Conservation (phyloP, 1,140 invertebrate species). For the Cotesia vestalis region DNA sequence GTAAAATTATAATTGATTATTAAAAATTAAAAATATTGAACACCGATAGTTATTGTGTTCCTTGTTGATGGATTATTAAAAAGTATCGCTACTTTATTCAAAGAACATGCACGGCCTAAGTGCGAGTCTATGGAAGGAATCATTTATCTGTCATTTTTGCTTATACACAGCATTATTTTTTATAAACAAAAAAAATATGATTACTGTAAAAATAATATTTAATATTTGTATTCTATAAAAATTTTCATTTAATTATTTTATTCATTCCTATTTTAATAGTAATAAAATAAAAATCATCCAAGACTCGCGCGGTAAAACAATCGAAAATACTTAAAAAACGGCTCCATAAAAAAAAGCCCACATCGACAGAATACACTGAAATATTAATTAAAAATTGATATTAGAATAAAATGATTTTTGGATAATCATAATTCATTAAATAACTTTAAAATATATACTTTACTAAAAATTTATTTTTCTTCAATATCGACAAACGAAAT, state of each 20-base stretch:
- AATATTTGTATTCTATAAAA: no score
- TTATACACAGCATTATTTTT: no score
- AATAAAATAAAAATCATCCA: neutral
- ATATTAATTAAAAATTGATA: no score
- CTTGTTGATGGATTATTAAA: conserved; percentile 27
- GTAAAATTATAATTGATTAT: conserved; percentile 29
- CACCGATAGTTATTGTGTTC: neutral
- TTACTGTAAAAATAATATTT: no score
- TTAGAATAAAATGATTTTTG: no score
- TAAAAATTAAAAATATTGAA: neutral
- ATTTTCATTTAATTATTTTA: no score
- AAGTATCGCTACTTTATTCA: neutral
- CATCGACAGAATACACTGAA: conserved; percentile 7
- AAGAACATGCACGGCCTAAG: conserved; percentile 51
- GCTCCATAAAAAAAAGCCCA: neutral
- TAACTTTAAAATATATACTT: neutral
- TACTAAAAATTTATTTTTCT: no score
- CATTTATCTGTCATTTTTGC: neutral
- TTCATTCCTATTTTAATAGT: no score
- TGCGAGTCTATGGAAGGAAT: conserved; percentile 34
- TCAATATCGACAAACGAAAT: conserved; percentile 3
- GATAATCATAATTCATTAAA: conserved; percentile 17
- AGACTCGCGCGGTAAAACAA: conserved; percentile 33
- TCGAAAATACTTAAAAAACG: conserved; percentile 28
- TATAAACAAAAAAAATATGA: no score